A percentile compares a stretch with the other conserved stretches of the same genome.
Evolutionary conservation across 2,797 vertebrate genomes (phyloP).

Genomic region (Rhynchonycteris naso): DNA sequence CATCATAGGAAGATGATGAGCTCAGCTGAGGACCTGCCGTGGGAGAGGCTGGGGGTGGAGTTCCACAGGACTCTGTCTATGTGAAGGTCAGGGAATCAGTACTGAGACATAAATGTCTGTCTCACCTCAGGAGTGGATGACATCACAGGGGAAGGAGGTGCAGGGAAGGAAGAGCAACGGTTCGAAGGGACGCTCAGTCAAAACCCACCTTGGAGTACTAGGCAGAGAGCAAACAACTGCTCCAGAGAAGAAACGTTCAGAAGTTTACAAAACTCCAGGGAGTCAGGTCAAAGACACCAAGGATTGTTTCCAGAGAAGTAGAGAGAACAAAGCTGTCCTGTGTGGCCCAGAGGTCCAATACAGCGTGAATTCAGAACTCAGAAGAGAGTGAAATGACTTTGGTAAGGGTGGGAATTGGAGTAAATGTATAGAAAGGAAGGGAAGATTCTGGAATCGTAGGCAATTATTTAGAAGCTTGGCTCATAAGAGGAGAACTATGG

Average conservation of each 20-base stretch:
- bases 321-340: background rate
- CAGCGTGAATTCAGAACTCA: background rate
- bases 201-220: background rate
- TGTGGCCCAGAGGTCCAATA: no score
- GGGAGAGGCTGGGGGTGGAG: background rate
- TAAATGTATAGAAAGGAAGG: background rate
- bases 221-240: background rate
- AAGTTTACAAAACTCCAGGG: background rate
- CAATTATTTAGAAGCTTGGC: background rate
- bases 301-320: background rate
- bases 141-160: accelerated
- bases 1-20: background rate
- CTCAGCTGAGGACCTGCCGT: background rate
- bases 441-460: background rate
- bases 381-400: background rate
- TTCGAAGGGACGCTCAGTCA: background rate
- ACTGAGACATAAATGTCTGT: background rate
- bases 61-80: background rate
- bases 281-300: background rate
- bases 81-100: background rate
- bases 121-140: no score
- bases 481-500: background rate
- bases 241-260: background rate
- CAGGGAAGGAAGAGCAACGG: background rate
- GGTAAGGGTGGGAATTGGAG: background rate